These are phyloP conservation scores for Microctenopoma lineatum DNA, from an alignment of 2,797 vertebrate genomes.

Conservation along the genomic window DNA sequence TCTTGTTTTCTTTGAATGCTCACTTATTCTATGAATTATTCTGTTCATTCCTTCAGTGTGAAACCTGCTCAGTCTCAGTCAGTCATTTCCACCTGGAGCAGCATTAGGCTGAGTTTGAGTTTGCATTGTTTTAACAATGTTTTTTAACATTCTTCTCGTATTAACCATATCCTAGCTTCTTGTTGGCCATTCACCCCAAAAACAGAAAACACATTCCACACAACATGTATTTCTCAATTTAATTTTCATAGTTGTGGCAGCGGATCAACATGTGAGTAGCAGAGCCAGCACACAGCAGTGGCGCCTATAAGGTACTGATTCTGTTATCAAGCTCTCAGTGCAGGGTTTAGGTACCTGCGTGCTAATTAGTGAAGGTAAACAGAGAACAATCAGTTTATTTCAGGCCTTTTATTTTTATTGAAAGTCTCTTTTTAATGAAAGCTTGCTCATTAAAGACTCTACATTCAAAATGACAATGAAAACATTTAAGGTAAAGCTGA, in stretches of 20 bases:
- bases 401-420: no score
- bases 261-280: conserved; percentile 36
- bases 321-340: conserved; percentile 51
- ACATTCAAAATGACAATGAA: conserved; percentile 9
- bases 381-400: conserved; percentile 39
- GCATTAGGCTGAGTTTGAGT: not conserved
- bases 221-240: conserved; percentile 25
- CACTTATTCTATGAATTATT: not conserved
- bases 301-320: conserved; percentile 51
- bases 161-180: no score
- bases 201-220: no score
- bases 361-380: conserved; percentile 47
- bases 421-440: conserved; percentile 51
- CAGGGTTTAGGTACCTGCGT: conserved; percentile 48
- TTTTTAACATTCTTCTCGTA: no score
- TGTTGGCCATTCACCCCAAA: no score
- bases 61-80: not conserved
- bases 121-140: no score
- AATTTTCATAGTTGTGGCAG: conserved; percentile 42
- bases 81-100: not conserved
- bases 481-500: conserved; percentile 9
- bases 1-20: conserved; percentile 32
- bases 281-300: conserved; percentile 4
- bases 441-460: conserved; percentile 35
- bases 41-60: not conserved